A percentile compares a stretch with the other conserved stretches of the same genome.
Evolutionary conservation across 2,797 vertebrate species (phyloP).

Genomic region (Pseudochirops cupreus): DNA sequence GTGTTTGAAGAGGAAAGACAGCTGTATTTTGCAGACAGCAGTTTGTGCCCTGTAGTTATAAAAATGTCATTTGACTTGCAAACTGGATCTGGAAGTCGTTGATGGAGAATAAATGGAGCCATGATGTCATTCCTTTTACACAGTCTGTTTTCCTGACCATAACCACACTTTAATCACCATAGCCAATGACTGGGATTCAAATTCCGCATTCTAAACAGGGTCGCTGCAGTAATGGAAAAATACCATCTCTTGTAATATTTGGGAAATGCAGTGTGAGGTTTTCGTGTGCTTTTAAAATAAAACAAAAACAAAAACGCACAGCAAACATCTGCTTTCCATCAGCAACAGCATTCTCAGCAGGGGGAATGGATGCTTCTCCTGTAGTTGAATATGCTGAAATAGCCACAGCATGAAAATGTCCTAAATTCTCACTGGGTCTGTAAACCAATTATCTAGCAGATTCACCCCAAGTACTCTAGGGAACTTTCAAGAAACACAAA

Average conservation of each 20-base stretch:
- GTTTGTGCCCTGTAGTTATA: not conserved
- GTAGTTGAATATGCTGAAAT: not conserved
- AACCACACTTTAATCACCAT: not conserved
- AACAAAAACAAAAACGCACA: not conserved
- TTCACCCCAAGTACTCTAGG: not conserved
- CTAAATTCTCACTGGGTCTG: not conserved
- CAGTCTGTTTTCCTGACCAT: slow-evolving; percentile 22
- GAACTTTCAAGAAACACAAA: not conserved
- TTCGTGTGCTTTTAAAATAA: slow-evolving; percentile 17
- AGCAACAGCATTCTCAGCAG: slow-evolving; percentile 30
- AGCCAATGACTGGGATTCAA: not conserved
- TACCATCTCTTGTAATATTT: not conserved
- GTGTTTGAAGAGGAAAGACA: not conserved
- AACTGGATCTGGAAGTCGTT: not conserved
- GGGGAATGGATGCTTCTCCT: not conserved
- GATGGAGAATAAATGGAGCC: slow-evolving; percentile 8
- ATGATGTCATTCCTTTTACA: not conserved
- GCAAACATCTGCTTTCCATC: slow-evolving; percentile 69
- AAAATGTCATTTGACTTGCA: slow-evolving; percentile 13
- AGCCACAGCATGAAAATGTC: slow-evolving; percentile 20
- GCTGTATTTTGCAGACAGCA: not conserved
- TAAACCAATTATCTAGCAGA: not conserved
- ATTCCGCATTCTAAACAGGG: not conserved
- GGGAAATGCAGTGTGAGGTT: slow-evolving; percentile 42
- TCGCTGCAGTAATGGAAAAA: not conserved